Conservation (phyloP, 2,113 vertebrate genomes). For the Pachyramphus minor region DNA sequence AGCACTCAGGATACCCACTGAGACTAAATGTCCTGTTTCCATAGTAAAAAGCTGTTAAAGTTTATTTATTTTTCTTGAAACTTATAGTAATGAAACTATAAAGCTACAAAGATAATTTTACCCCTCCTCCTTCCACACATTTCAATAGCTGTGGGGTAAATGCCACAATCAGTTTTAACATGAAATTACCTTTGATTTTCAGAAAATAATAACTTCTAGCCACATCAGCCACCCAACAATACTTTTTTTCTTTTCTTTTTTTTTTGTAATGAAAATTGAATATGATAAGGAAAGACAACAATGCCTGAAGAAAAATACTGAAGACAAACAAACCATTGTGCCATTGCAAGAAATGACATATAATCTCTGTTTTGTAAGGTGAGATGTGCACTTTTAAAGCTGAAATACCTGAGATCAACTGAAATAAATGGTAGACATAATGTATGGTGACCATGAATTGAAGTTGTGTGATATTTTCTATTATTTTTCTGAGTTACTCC, state of each 20-base stretch:
- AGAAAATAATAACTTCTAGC: not conserved
- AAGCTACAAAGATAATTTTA: conserved; percentile 15
- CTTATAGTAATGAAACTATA: conserved; percentile 11
- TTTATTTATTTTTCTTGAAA: conserved; percentile 54
- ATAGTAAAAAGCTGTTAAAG: conserved; percentile 37
- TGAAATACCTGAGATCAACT: not conserved
- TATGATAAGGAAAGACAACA: not conserved
- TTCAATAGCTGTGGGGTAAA: conserved; percentile 21
- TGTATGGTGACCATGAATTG: not conserved
- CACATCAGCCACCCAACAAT: not conserved
- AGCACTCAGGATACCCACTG: conserved; percentile 21
- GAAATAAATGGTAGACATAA: not conserved
- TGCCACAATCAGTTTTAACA: conserved; percentile 8
- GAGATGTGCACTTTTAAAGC: not conserved
- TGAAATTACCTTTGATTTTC: conserved; percentile 32
- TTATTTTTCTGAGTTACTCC: not conserved
- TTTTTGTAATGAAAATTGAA: not conserved
- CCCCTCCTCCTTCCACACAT: not conserved
- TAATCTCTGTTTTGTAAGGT: not conserved
- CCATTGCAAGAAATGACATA: not conserved
- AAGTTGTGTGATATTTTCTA: not conserved
- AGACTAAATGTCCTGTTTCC: conserved; percentile 49
- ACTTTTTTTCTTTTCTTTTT: not conserved
- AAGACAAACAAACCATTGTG: not conserved
- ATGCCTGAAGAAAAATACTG: not conserved